These are phyloP conservation scores for Alexandromys fortis DNA, from an alignment of 2,113 vertebrate species.

Conservation along the genomic window DNA sequence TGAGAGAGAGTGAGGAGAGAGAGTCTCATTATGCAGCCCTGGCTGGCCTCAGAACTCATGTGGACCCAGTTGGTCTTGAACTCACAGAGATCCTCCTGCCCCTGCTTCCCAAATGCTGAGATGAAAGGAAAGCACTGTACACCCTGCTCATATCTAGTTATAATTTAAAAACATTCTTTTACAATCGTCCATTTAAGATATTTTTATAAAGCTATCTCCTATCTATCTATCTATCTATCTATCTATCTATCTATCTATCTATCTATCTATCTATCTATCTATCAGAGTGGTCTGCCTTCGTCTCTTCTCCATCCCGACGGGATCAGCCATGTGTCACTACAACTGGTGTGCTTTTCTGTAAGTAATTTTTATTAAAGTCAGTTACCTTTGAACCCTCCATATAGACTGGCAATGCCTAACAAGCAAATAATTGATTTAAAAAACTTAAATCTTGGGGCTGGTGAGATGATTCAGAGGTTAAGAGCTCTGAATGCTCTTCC, in stretches of 20 bases:
- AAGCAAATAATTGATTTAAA: background rate
- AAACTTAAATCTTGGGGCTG: slow-evolving; percentile 20
- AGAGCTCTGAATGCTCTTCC: background rate
- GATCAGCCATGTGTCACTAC: background rate
- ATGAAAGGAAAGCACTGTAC: background rate
- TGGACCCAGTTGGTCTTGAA: background rate
- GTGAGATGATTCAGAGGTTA: background rate
- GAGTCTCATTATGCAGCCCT: background rate
- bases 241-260: background rate
- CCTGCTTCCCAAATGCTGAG: background rate
- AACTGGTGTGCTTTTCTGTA: background rate
- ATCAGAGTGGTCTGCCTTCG: background rate
- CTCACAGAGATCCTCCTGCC: background rate
- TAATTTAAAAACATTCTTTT: background rate
- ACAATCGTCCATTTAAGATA: background rate
- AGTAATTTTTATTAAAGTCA: background rate
- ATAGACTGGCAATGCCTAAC: slow-evolving; percentile 7
- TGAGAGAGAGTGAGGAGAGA: background rate
- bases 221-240: background rate
- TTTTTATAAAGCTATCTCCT: background rate
- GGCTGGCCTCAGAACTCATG: background rate
- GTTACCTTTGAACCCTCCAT: background rate
- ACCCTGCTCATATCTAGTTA: background rate
- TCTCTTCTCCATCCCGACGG: background rate
- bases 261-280: background rate